Base-by-base conservation (phyloP, 2,797 vertebrate genomes). In the Scleropages formosus region DNA sequence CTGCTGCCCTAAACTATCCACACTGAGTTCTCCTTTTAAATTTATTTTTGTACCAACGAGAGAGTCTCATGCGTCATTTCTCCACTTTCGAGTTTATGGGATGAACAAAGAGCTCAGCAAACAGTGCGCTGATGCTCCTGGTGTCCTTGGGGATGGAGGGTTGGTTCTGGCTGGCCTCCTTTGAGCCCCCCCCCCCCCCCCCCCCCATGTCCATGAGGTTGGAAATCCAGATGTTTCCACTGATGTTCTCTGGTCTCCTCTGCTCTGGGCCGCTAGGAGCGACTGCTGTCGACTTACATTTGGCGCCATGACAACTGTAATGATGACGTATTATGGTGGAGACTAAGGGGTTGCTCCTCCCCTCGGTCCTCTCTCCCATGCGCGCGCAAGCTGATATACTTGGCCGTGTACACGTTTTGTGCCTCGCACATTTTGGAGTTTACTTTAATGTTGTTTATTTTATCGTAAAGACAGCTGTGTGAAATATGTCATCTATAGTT, bases 171-270 rank as follows among this genome's bases (percentile, higher is more conserved):
- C 24, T 31, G 9, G 26, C 26, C n/a, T 60, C 31, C 56, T 13
- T 27, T 60, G 13, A 8, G n/a, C 20, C 70, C 26, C 26, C 53
- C 26, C 22, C 26, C 51, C 71, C 46, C 69, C 44, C 47, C n/a
- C 18, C 16, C 68, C 56, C 56, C n/a, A 56, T 26, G 53, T 58
- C 27, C 9, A 60, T 59, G 60, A 59, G n/a, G 44, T 71, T n/a
- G 22, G 67, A 31, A 71, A 56, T 71, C 68, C 53, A 60, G 53
- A 72, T 72, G 31, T 59, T 72, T 60, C 56, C 3, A n/a, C 70
- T 44, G 3, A 4, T 62, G 20, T 62, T 26, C 8, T 3, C 20
- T 12, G 4, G 15, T n/a, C n/a, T n/a, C n/a, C n/a, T n/a, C n/a
- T n/a, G n/a, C n/a, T n/a, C n/a, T n/a, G n/a, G n/a, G n/a, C n/a